Conservation (phyloP, 92 coral and sea anemone genomes). For the Zoanthus sociatus region DNA sequence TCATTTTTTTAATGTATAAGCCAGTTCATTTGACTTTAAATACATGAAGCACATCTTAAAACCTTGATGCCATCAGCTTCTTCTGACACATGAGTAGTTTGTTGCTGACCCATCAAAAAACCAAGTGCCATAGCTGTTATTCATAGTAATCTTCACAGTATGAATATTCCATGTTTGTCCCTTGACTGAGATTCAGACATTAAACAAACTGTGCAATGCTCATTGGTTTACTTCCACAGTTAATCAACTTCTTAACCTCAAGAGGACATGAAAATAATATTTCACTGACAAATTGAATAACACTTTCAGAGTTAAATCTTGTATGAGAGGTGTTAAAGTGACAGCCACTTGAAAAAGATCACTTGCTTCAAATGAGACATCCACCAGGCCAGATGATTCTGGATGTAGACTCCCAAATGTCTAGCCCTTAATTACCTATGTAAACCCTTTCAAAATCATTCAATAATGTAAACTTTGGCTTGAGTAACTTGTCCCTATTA, state of each 20-base stretch:
- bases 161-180: conserved; percentile 39
- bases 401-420: background rate
- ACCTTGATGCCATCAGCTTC: conserved; percentile 35
- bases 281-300: background rate
- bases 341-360: background rate
- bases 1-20: background rate
- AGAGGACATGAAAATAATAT: background rate
- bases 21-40: background rate
- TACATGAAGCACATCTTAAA: background rate
- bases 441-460: background rate
- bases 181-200: background rate
- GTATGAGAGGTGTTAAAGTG: conserved; percentile 9
- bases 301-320: background rate
- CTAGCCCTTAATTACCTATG: background rate
- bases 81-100: conserved; percentile 44
- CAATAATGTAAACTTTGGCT: background rate
- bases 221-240: background rate
- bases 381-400: background rate
- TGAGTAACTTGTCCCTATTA: background rate
- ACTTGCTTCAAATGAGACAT: background rate
- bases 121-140: conserved; percentile 29
- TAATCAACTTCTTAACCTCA: background rate
- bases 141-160: conserved; percentile 9
- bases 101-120: conserved; percentile 45
- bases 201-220: conserved; percentile 16